Evolutionary conservation across 2,888 invertebrate species (phyloP), one percentile per base, ranked within the genome.

Genomic region (Fragum fragum): DNA sequence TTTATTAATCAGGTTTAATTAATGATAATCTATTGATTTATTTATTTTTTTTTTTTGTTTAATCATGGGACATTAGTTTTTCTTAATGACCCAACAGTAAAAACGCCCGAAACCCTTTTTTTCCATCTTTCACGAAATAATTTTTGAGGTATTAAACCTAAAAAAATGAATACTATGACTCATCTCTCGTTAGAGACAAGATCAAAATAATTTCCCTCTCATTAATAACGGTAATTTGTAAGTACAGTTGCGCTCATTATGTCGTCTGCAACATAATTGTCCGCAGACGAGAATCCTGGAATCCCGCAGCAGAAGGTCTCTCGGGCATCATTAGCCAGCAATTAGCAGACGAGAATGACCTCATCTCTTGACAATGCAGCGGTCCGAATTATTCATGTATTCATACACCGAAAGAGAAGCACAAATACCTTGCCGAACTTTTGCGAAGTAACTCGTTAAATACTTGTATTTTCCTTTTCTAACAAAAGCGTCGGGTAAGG

Each of bases 341-440:
- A 78, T 79, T 79, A 79, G 79, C 53, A 21, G 42, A 1, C 29
- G 42, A 47, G 28, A 53, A 53, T 79, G 79, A 79, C 61, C 70
- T 79, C 79, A 79, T 73, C 42, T 9, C 14, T 32, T 32, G 5
- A 59, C 28, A 52, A 79, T 79, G 73, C 29, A 55, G 68, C 42
- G 47, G 47, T n/a, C 26, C 23, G 23, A 36, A 36, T 36, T 36
- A 36, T 36, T 36, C 32, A 36, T 36, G 32, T 36, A 36, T 36
- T 36, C 32, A 36, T 36, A 36, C 32, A 9, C 32, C 32, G 32
- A 6, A 36, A 6, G 3, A 36, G 32, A 3, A 36, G 32, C 32
- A 9, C 32, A 6, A 36, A 36, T 36, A 36, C 9, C n/a, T n/a
- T n/a, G n/a, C n/a, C n/a, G n/a, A n/a, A n/a, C n/a, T n/a, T n/a